Percentiles rank a stretch among this genome's conserved stretches.
phyloP scores from a whole-genome alignment of 2,888 invertebrate genomes.

The Drosophila flavopinicola region DNA sequence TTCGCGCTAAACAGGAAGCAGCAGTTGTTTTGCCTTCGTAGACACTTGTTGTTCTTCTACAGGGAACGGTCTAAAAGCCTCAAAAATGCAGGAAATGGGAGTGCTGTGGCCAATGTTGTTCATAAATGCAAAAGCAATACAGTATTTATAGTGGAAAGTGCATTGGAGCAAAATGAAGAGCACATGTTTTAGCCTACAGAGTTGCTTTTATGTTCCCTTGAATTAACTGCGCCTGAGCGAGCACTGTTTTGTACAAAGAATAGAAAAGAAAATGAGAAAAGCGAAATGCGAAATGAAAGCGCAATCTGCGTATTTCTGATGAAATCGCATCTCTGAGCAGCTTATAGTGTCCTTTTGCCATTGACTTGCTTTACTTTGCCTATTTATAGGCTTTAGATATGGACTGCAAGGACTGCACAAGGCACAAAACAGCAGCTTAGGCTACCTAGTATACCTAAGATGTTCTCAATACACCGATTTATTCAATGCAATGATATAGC shows the following conservation, averaged over 20 bases:
- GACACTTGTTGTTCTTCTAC: constrained; percentile 61
- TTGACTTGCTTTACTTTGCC: background rate
- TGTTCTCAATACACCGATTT: constrained; percentile 40
- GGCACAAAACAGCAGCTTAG: constrained; percentile 9
- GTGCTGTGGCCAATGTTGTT: constrained; percentile 35
- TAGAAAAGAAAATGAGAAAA: background rate
- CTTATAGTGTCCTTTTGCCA: background rate
- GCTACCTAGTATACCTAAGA: constrained; percentile 8
- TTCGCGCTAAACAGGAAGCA: constrained; percentile 77
- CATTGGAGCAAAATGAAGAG: constrained; percentile 44
- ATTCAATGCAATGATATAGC: constrained; percentile 27
- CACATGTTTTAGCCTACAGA: constrained; percentile 35
- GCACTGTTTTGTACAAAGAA: constrained; percentile 10
- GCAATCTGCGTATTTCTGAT: constrained; percentile 10
- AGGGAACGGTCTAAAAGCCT: constrained; percentile 47
- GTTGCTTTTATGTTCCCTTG: constrained; percentile 32
- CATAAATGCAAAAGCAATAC: constrained; percentile 58
- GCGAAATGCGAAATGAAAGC: background rate
- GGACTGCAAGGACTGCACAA: too few relatives aligned
- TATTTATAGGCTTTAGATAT: background rate
- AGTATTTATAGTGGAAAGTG: constrained; percentile 55
- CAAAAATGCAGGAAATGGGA: background rate
- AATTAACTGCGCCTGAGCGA: constrained; percentile 12
- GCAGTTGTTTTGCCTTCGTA: constrained; percentile 45
- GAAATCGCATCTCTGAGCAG: too few relatives aligned